Evolutionary conservation across 1,140 invertebrate genomes (phyloP).

Genomic region (Druon quercuslanigerum): DNA sequence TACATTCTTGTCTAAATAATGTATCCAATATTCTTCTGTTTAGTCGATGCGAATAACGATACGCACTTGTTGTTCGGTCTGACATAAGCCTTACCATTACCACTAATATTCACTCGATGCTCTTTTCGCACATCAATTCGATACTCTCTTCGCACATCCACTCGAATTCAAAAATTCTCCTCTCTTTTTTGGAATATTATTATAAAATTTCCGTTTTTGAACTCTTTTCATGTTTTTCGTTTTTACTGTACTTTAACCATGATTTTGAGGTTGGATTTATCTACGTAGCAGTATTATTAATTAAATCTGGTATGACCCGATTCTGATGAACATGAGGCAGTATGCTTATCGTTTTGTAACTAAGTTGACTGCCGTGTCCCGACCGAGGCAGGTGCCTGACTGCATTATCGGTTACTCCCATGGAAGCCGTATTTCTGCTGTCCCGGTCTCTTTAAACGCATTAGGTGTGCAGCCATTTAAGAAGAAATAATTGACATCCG

Average conservation of each 20-base stretch:
- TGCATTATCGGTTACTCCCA: conserved; percentile 50
- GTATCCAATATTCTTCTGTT: conserved; percentile 48
- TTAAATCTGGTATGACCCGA: neutral
- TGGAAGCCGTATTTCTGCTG: conserved; percentile 63
- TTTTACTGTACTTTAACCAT: neutral
- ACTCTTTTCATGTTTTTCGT: neutral
- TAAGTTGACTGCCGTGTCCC: conserved; percentile 46
- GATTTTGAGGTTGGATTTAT: neutral
- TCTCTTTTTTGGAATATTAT: no score
- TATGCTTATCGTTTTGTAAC: conserved; percentile 51
- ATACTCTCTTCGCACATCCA: no score
- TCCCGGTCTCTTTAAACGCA: conserved; percentile 62
- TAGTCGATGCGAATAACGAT: conserved; percentile 57
- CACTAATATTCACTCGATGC: neutral
- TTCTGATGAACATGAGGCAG: conserved; percentile 33
- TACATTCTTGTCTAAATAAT: neutral
- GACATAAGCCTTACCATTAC: conserved; percentile 15
- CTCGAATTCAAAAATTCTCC: no score
- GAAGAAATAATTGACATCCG: conserved; percentile 57
- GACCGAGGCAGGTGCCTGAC: conserved; percentile 51
- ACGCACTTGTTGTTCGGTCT: conserved; percentile 39
- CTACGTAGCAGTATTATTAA: neutral
- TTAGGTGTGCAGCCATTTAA: conserved; percentile 64
- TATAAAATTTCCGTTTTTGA: no score
- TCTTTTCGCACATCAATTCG: no score